Evolutionary conservation across 2,797 vertebrate genomes (phyloP).

Genomic region (Buphagus erythrorhynchus): DNA sequence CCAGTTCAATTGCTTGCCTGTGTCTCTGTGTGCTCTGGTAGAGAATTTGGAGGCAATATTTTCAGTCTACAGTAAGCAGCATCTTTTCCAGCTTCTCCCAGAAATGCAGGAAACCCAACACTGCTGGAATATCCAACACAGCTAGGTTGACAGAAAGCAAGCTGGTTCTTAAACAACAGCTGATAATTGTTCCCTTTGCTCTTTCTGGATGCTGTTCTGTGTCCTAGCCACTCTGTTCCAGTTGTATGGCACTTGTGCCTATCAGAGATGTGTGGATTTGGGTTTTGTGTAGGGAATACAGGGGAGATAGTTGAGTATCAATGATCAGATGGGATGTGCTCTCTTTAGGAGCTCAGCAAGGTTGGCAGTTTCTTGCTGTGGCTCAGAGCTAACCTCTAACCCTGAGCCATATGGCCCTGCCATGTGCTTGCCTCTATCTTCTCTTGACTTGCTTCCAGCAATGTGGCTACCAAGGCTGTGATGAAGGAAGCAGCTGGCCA

Average conservation of each 20-base stretch:
- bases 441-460: constrained; percentile 33
- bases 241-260: not conserved
- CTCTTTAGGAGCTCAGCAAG: not conserved
- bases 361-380: not conserved
- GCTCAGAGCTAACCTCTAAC: not conserved
- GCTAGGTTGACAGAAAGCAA: not conserved
- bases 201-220: not conserved
- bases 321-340: not conserved
- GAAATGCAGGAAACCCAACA: not conserved
- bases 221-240: not conserved
- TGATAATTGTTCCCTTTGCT: not conserved
- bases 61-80: not conserved
- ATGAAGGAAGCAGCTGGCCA: constrained; percentile 29
- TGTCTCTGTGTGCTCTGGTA: not conserved
- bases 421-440: not conserved
- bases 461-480: not conserved
- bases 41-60: not conserved
- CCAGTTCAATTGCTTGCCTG: fast-evolving
- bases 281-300: not conserved
- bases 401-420: constrained; percentile 8
- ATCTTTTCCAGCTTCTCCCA: not conserved
- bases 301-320: fast-evolving
- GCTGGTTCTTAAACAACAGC: not conserved
- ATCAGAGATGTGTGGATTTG: not conserved
- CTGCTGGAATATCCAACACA: not conserved